A percentile compares a stretch with the other conserved stretches of the same genome.
Evolutionary conservation across 2,797 vertebrate genomes (phyloP).

Genomic region (Anguilla anguilla): DNA sequence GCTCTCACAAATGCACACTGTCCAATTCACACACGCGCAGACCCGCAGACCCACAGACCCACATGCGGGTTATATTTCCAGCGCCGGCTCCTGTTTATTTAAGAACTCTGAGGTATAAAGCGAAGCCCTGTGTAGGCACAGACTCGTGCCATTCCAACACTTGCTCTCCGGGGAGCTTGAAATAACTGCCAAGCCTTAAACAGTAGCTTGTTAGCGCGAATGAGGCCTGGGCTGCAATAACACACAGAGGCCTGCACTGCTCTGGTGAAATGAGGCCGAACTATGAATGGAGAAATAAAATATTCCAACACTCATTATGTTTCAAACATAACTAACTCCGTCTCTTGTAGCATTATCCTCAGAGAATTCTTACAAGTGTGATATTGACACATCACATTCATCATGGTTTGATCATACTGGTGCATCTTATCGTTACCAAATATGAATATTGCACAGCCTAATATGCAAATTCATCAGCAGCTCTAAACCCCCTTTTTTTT

Average conservation of each 20-base stretch:
- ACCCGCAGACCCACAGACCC: conserved; percentile 40
- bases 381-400: background rate
- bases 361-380: background rate
- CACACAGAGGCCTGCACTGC: conserved; percentile 39
- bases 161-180: conserved; percentile 66
- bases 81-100: conserved; percentile 68
- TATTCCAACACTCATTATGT: background rate
- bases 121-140: conserved; percentile 62
- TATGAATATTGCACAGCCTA: background rate
- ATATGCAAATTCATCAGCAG: background rate
- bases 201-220: conserved; percentile 62
- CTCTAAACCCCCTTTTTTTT: too few relatives aligned
- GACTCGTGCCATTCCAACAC: conserved; percentile 63
- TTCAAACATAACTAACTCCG: background rate
- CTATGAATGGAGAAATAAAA: conserved; percentile 17
- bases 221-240: conserved; percentile 44
- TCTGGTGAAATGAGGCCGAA: conserved; percentile 40
- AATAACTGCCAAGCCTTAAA: conserved; percentile 70
- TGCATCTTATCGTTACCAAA: background rate
- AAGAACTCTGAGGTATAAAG: conserved; percentile 66
- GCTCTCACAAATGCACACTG: conserved; percentile 55
- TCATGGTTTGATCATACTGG: background rate
- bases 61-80: conserved; percentile 65
- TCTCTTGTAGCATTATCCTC: background rate
- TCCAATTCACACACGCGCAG: conserved; percentile 54